These are phyloP conservation scores for Bagarius yarrelli DNA, from an alignment of 2,113 vertebrate genomes.

Conservation along the genomic window DNA sequence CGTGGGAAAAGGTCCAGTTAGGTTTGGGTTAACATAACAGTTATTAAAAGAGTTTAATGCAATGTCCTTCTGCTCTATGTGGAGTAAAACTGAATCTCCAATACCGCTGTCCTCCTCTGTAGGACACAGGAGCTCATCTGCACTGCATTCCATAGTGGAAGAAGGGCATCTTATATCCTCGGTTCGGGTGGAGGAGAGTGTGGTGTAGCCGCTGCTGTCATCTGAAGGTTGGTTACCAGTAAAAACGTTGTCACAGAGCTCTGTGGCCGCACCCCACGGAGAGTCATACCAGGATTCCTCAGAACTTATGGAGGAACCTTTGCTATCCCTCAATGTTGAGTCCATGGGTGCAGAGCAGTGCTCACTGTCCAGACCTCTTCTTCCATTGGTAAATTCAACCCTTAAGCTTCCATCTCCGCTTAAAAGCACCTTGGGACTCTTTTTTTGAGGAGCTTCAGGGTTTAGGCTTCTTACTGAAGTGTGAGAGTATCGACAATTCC, in stretches of 20 bases:
- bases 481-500: constrained; percentile 37
- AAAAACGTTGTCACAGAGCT: constrained; percentile 72
- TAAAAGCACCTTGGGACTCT: constrained; percentile 84
- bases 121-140: constrained; percentile 22
- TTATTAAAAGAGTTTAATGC: constrained; percentile 70
- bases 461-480: constrained; percentile 56
- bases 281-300: constrained; percentile 93
- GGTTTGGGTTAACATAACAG: constrained; percentile 66
- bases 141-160: constrained; percentile 26
- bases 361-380: constrained; percentile 58
- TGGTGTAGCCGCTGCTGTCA: constrained; percentile 56
- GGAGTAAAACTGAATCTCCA: constrained; percentile 60
- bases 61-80: constrained; percentile 67
- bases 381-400: constrained; percentile 83
- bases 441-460: constrained; percentile 63
- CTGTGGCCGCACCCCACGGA: constrained; percentile 80
- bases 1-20: constrained; percentile 65
- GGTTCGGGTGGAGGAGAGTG: constrained; percentile 56
- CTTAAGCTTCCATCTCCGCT: constrained; percentile 79
- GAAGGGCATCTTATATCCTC: constrained; percentile 48
- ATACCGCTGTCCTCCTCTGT: constrained; percentile 78
- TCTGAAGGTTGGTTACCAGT: constrained; percentile 62
- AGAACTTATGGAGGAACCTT: constrained; percentile 88
- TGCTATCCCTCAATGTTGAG: constrained; percentile 79
- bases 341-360: constrained; percentile 57